Evolutionary conservation across 2,888 invertebrate species (phyloP), one percentile per base, ranked within the genome.

Genomic region (Agrochola lychnidis): DNA sequence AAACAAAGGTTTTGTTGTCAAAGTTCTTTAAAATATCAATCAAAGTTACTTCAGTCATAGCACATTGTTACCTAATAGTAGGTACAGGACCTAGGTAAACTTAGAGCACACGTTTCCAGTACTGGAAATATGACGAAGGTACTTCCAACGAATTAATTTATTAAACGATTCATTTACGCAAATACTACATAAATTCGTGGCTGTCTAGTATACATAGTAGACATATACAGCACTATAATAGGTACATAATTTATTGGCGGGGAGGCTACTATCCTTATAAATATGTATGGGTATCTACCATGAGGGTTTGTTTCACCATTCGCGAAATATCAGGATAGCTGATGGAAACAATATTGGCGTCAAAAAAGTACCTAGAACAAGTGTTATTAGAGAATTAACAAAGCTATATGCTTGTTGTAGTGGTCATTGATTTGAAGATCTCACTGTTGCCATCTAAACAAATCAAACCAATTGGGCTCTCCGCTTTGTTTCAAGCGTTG

Each of bases 171-270:
- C 67, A 70, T 53, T 70, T 40, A 66, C 64, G 64, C 79, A 79
- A 83, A 83, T 79, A 74, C 75, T 61, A 81, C 83, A 83, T 83
- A 69, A 83, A 83, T 83, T 72, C 25, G 57, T 72, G 48, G 67
- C 72, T 64, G n/a, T 45, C 53, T 53, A 68, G 48, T 62, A 57
- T 82, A 76, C 76, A 68, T 53, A 36, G 51, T 51, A 63, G 16
- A 51, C 59, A 51, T 63, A 59, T 14, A 71, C 45, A 82, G 59
- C 69, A 66, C 79, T 66, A 64, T 61, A 82, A 72, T 72, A 78
- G 72, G 40, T 81, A 78, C 67, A 69, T 83, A 81, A 81, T 81
- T 81, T 81, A 81, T 83, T 59, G 83, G 48, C 59, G 68, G 57
- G 40, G 45, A 71, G 57, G 68, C 63, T 56, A 76, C 67, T 57